These are phyloP conservation scores for Chloroclystis v-ata DNA, from an alignment of 2,888 invertebrate species.

Conservation along the genomic window DNA sequence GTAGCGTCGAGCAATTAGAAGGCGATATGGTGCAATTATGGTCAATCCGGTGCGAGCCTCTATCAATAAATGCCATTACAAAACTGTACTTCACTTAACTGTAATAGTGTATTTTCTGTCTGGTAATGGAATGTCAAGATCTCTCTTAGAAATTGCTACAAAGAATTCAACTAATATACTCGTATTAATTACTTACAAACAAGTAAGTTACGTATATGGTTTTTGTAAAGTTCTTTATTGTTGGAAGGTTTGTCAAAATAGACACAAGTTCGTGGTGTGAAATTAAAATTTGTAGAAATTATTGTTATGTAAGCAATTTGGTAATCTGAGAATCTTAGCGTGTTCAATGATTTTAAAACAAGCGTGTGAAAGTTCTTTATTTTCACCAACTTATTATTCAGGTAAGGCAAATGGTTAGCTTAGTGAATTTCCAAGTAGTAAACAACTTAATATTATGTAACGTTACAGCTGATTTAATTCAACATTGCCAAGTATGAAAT, in stretches of 20 bases:
- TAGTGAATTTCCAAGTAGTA: constrained; percentile 22
- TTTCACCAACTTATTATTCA: constrained; percentile 35
- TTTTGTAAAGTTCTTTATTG: neutral
- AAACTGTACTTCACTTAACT: constrained; percentile 29
- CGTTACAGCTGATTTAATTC: constrained; percentile 15
- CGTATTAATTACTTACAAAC: too few relatives aligned
- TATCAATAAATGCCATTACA: constrained; percentile 33
- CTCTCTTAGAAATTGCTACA: too few relatives aligned
- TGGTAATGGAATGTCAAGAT: too few relatives aligned
- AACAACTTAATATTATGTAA: constrained; percentile 16
- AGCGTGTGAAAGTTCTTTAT: constrained; percentile 41
- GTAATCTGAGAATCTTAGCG: constrained; percentile 26
- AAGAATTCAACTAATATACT: too few relatives aligned
- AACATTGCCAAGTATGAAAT: too few relatives aligned
- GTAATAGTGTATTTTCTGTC: neutral
- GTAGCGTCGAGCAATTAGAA: constrained; percentile 46
- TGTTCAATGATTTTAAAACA: constrained; percentile 32
- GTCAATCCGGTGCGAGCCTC: constrained; percentile 36
- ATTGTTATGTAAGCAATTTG: constrained; percentile 26
- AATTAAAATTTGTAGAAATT: constrained; percentile 23
- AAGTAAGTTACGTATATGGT: too few relatives aligned
- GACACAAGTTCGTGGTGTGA: constrained; percentile 8
- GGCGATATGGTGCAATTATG: constrained; percentile 47
- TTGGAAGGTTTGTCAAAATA: neutral
- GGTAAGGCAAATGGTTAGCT: constrained; percentile 22